Conservation (phyloP, 2,888 invertebrate genomes). For the Conus canariensis region DNA sequence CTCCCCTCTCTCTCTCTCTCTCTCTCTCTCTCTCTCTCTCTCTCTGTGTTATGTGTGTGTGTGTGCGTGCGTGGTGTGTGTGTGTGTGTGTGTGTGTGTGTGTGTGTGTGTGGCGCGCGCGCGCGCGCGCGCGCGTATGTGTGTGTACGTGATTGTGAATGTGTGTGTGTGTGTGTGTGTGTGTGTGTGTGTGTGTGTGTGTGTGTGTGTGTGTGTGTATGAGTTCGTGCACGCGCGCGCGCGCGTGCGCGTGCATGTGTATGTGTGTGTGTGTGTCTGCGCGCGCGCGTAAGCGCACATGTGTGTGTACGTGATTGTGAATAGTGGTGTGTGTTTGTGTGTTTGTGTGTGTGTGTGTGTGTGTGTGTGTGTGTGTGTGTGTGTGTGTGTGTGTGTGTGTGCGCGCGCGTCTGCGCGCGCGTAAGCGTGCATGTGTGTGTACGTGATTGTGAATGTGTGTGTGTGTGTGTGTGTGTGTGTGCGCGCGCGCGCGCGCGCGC, state of each 20-base stretch:
- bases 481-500: background rate
- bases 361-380: background rate
- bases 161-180: background rate
- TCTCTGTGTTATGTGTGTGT: too few relatives aligned
- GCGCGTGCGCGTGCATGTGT: background rate
- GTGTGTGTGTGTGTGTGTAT: background rate
- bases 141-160: too few relatives aligned
- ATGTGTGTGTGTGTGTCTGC: background rate
- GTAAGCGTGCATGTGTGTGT: background rate
- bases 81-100: too few relatives aligned
- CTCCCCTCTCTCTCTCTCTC: too few relatives aligned
- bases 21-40: too few relatives aligned
- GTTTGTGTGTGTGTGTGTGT: too few relatives aligned
- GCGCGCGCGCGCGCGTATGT: too few relatives aligned
- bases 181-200: slow-evolving; percentile 4
- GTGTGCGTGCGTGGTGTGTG: too few relatives aligned
- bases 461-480: slow-evolving; percentile 5
- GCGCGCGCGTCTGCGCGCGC: background rate
- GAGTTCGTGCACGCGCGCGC: background rate
- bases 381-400: slow-evolving; percentile 18
- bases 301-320: too few relatives aligned
- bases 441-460: background rate
- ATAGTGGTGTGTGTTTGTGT: too few relatives aligned
- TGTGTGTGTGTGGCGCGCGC: too few relatives aligned
- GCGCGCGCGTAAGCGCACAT: too few relatives aligned